Evolutionary conservation across 2,888 invertebrate species (phyloP), one percentile per base, ranked within the genome.

Genomic region (Protonemura montana): DNA sequence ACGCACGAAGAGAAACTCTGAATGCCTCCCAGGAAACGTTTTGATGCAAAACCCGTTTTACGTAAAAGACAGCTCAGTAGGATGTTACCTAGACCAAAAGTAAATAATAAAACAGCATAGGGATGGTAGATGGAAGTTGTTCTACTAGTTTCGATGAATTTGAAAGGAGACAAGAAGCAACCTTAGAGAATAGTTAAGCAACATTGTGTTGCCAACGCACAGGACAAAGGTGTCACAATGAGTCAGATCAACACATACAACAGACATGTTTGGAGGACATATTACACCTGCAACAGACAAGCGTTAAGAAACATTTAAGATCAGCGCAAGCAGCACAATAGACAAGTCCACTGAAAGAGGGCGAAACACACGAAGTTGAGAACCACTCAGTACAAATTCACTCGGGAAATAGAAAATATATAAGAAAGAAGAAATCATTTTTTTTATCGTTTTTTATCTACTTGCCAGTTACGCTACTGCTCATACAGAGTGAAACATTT

Each of bases 181-280:
- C 13, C 41, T 59, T 21, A 59, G 59, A 10, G 21, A 59, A 59
- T 10, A 59, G 7, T 10, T 59, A 16, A 59, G 59, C 59, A 59
- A 59, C 59, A 59, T 21, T 10, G 1, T 13, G 59, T 59, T 59
- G 59, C 59, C 59, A 59, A 59, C 7, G 21, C 59, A 59, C 59
- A 21, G 59, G 21, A 21, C 21, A 59, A 1, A 21, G 1, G 13
- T 2, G 13, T 42, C 83, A 87, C 87, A 87, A 84, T 87, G 80
- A 86, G 41, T 86, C 86, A 87, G 86, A 85, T 35, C 83, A 30
- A 87, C 86, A 86, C 30, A 77, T 81, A 41, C 59, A 59, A 59
- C 59, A 59, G 13, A 7, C 59, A 59, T 21, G 21, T 59, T 59
- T 59, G 16, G 59, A 21, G 59, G 21, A 59, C 59, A 59, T 1